These are phyloP conservation scores for Gallinago solitaria DNA, from an alignment of 2,797 vertebrate genomes.

Conservation along the genomic window DNA sequence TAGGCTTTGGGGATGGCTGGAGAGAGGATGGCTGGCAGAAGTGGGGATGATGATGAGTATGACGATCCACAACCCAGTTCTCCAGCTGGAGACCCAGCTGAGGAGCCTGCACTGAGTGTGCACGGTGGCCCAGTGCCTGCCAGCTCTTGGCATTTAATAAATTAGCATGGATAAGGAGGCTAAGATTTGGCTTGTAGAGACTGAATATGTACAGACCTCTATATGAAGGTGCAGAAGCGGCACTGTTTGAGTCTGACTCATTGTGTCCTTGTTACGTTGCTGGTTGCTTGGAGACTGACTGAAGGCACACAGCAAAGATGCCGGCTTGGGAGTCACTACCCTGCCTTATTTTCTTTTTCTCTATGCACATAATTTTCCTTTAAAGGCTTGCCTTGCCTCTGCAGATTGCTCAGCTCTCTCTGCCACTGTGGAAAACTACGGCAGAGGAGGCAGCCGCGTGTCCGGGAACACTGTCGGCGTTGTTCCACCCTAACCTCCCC, in stretches of 20 bases:
- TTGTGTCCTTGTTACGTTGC: not conserved
- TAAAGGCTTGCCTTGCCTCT: conserved; percentile 34
- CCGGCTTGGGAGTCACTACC: not conserved
- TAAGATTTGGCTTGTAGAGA: not conserved
- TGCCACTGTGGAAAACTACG: conserved; percentile 78
- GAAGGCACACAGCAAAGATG: conserved; percentile 33
- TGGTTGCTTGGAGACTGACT: conserved; percentile 45
- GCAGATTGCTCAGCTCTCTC: conserved; percentile 21
- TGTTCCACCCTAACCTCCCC: conserved; percentile 75
- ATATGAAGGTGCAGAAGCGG: not conserved
- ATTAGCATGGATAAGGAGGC: not conserved
- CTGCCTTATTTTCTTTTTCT: conserved; percentile 53
- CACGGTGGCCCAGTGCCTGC: not conserved
- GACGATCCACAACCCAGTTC: not conserved
- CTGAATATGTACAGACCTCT: not conserved
- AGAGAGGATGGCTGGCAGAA: not conserved
- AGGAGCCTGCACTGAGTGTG: accelerated
- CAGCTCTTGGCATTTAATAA: not conserved
- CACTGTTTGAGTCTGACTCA: conserved; percentile 25
- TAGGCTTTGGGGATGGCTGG: not conserved
- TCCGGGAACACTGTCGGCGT: conserved; percentile 77
- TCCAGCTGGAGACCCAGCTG: not conserved
- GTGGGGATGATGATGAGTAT: not conserved
- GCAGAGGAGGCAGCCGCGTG: conserved; percentile 62
- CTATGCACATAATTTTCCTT: conserved; percentile 57